Base-by-base conservation (phyloP, 1,140 invertebrate genomes). In the Apis laboriosa region DNA sequence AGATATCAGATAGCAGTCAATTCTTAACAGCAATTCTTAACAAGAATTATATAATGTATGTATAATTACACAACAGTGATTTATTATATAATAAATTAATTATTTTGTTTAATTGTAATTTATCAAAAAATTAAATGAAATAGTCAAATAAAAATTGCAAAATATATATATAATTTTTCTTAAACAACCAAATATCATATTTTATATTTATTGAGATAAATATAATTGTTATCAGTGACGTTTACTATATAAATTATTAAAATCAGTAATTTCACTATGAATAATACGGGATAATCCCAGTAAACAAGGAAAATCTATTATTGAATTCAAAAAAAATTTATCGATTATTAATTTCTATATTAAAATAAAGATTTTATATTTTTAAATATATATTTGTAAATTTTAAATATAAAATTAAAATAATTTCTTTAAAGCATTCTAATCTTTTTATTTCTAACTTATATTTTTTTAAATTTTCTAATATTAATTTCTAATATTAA, bases 291-390 rank as follows among this genome's bases (percentile, higher is more conserved):
- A 71, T 86, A 86, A 84, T 60, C 34, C 83, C 77, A 17, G 9
- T 1, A 55, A 49, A 84, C 2, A 28, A 84, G 72, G 72, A 86
- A 86, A 86, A 76, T 19, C 17, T 9, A 75, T 43, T 2, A 21
- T 17, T 9, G 7, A 43, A 34, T 9, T 9, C 12, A 43, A 11
- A 34, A 2, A 19, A 19, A 66, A 28, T 1, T 63, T 28, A 28
- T 60, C 5, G 7, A 24, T 63, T 63, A 24, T 28, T 63, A 63
- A 56, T 56, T 56, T 56, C 15, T 17, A 28, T 34, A 28, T 34
- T 64, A 3, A 34, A 64, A 34, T 64, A 64, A 34, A 64, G 17
- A 28, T 64, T 34, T 64, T 17, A 34, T 28, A 28, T 64, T 17
- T 64, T 15, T 64, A 64, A 9, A 28, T 1, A 17, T 64, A 34